phyloP scores from a whole-genome alignment of 2,113 vertebrate species.

The Narcine bancroftii region DNA sequence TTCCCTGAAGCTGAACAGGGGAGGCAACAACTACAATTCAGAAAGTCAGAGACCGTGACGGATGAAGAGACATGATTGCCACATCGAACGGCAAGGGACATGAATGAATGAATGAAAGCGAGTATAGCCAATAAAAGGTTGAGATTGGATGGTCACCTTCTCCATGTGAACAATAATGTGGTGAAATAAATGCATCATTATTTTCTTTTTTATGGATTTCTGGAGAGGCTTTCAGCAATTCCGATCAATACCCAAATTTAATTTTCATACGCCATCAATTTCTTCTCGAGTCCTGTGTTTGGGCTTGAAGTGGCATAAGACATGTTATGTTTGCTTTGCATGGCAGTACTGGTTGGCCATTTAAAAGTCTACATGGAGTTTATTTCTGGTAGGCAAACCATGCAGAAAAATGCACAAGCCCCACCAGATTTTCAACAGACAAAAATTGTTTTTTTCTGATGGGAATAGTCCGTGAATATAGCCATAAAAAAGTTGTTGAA shows the following conservation, averaged over 20 bases:
- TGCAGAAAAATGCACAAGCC: not conserved
- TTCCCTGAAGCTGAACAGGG: too few species aligned
- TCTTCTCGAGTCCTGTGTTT: not conserved
- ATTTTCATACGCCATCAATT: not conserved
- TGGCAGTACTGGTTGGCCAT: not conserved
- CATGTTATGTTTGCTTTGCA: not conserved
- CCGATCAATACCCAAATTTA: not conserved
- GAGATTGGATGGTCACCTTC: not conserved
- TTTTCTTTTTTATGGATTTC: not conserved
- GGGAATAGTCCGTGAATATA: not conserved
- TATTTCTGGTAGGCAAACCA: not conserved
- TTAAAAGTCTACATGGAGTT: not conserved
- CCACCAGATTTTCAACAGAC: not conserved
- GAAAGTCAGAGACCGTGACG: too few species aligned
- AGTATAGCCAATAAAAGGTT: too few species aligned
- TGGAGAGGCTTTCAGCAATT: not conserved
- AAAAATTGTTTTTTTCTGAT: not conserved
- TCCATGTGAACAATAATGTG: not conserved
- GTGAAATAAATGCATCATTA: not conserved
- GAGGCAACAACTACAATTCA: too few species aligned
- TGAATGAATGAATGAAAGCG: too few species aligned
- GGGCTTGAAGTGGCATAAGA: not conserved
- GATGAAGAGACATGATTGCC: too few species aligned
- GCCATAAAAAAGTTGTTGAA: not conserved
- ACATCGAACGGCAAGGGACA: too few species aligned